Evolutionary conservation across 2,797 vertebrate species (phyloP).

Genomic region (Falco cherrug): DNA sequence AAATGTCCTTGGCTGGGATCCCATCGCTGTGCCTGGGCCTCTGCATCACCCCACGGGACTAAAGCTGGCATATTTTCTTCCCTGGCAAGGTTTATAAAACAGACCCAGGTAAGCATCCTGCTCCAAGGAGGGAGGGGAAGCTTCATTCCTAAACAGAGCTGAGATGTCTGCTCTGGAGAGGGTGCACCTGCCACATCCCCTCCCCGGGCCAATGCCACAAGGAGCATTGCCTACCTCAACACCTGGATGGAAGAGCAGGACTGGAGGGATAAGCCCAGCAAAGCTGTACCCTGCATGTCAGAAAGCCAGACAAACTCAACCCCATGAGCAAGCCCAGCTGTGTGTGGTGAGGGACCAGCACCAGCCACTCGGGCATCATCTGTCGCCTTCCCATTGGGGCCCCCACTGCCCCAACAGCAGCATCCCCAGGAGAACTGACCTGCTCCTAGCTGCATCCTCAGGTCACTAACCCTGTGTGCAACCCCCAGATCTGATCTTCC

Average conservation of each 20-base stretch:
- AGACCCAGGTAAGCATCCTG: neutral
- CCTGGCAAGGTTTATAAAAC: neutral
- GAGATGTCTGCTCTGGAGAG: neutral
- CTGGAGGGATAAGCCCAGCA: neutral
- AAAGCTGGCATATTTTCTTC: neutral
- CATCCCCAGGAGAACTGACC: neutral
- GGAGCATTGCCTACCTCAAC: neutral
- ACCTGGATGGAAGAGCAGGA: neutral
- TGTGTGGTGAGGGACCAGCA: neutral
- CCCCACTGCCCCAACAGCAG: neutral
- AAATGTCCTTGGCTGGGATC: neutral
- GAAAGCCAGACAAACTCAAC: neutral
- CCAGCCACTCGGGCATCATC: neutral
- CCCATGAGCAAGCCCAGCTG: fast-evolving
- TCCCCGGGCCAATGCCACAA: neutral
- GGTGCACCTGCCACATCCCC: neutral
- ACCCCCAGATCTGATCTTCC: neutral
- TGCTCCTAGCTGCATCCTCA: neutral
- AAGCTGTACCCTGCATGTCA: fast-evolving
- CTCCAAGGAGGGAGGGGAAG: neutral
- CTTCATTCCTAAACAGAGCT: neutral
- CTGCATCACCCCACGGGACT: neutral
- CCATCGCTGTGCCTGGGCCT: neutral
- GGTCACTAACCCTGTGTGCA: neutral
- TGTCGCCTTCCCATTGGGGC: fast-evolving